Conservation (phyloP, 2,113 vertebrate species). For the Gnathonemus echidnorhynchus region DNA sequence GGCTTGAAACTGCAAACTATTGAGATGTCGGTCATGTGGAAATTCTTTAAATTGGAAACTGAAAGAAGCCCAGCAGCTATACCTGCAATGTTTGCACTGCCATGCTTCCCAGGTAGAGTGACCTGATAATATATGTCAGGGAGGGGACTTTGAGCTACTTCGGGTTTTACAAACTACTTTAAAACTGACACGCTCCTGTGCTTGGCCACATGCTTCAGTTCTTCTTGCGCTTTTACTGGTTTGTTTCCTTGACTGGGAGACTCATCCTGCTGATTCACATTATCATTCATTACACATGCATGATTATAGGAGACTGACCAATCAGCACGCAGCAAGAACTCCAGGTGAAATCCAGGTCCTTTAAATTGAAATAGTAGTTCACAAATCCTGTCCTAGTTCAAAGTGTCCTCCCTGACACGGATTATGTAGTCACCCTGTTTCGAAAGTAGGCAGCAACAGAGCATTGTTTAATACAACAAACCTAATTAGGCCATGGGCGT, state of each 20-base stretch:
- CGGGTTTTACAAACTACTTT: background rate
- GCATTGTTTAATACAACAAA: background rate
- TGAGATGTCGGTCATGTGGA: background rate
- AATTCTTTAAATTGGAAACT: background rate
- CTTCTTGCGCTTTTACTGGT: background rate
- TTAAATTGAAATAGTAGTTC: background rate
- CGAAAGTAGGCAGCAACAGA: background rate
- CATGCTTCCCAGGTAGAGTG: background rate
- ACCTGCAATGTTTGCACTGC: background rate
- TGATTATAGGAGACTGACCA: background rate
- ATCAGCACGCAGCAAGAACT: background rate
- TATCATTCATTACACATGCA: background rate
- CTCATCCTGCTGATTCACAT: background rate
- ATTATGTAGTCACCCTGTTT: background rate
- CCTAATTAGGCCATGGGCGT: background rate
- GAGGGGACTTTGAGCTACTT: background rate
- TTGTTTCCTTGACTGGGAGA: background rate
- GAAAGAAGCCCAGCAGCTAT: background rate
- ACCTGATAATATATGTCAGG: background rate
- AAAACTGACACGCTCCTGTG: background rate
- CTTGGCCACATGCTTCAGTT: background rate
- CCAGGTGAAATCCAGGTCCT: background rate
- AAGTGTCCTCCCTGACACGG: background rate
- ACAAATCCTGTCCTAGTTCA: background rate
- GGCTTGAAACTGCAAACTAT: background rate